Conservation (phyloP, 2,797 vertebrate species). For the Cyprinodon diabolis region DNA sequence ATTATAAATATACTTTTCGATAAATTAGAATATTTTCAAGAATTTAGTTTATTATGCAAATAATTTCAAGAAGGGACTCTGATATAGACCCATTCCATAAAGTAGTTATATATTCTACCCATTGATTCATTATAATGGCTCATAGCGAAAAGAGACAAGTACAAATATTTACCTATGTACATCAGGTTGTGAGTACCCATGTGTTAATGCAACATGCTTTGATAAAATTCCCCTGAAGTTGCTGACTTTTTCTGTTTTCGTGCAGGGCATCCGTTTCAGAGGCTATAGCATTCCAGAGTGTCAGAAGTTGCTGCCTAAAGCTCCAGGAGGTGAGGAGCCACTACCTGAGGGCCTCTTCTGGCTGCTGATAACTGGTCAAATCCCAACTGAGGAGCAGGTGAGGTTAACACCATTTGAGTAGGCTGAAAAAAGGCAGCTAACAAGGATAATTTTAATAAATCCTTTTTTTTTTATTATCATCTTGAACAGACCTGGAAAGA, state of each 20-base stretch:
- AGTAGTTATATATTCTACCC: background rate
- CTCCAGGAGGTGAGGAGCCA: conserved; percentile 89
- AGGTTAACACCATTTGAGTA: conserved; percentile 2
- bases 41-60: background rate
- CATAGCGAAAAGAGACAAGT: background rate
- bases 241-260: conserved; percentile 9
- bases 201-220: too few species aligned
- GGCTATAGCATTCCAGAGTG: conserved; percentile 97
- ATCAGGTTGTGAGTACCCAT: too few species aligned
- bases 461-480: background rate
- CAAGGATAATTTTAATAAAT: background rate
- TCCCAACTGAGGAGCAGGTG: conserved; percentile 95
- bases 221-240: background rate
- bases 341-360: conserved; percentile 97
- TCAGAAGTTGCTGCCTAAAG: conserved; percentile 92
- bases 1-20: background rate
- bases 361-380: conserved; percentile 92
- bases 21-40: background rate
- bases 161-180: too few species aligned
- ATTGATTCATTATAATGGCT: background rate
- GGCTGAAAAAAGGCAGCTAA: background rate
- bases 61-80: background rate
- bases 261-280: conserved; percentile 93
- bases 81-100: background rate
- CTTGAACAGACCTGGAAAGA: background rate